phyloP scores from a whole-genome alignment of 2,888 invertebrate species.

The Vesta saturnalis region DNA sequence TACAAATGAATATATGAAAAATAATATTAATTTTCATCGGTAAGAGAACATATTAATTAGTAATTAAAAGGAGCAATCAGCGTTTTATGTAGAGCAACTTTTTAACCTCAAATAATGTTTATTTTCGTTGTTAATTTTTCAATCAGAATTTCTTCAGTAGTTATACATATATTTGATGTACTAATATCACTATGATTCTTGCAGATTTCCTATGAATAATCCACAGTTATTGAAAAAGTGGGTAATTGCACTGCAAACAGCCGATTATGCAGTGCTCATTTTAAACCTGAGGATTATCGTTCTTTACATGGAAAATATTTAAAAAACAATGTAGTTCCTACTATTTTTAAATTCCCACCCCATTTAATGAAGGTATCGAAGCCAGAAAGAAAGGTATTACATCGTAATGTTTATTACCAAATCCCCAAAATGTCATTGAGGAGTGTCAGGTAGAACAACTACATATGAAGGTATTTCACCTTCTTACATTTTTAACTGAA shows the following conservation, averaged over 20 bases:
- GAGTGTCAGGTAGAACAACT: neutral
- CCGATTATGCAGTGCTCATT: neutral
- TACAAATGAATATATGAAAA: neutral
- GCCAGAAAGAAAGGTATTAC: neutral
- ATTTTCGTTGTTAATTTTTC: neutral
- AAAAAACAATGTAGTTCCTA: neutral
- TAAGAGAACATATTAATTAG: neutral
- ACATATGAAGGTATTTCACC: neutral
- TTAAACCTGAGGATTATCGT: neutral
- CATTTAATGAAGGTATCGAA: neutral
- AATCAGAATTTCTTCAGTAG: neutral
- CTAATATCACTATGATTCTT: neutral
- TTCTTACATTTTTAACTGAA: neutral
- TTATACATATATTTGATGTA: conserved; percentile 3
- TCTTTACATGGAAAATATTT: neutral
- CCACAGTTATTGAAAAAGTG: neutral
- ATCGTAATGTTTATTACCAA: neutral
- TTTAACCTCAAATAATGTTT: neutral
- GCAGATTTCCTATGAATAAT: neutral
- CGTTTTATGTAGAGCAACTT: neutral
- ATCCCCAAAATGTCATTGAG: neutral
- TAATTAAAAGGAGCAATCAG: neutral
- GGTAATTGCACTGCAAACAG: neutral
- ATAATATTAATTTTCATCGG: neutral
- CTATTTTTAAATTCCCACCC: neutral